A percentile compares a stretch with the other conserved stretches of the same genome.
Conservation (phyloP, 2,113 vertebrate species). For the Electrona antarctica region DNA sequence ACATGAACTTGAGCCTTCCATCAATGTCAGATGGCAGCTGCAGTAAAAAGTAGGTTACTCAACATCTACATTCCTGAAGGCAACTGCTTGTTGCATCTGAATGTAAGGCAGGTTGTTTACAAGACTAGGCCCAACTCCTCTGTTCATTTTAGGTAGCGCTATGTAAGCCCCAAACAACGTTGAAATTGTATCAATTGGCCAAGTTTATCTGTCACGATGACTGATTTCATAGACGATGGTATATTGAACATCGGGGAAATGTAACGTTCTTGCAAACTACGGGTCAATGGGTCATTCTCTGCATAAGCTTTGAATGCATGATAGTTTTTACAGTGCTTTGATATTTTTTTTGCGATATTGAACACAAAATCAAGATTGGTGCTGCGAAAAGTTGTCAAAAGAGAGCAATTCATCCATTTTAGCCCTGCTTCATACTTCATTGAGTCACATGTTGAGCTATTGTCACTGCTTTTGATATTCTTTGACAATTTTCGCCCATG, state of each 20-base stretch:
- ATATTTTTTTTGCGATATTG: background rate
- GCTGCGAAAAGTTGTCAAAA: background rate
- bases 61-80: too few relatives aligned
- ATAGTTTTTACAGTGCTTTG: background rate
- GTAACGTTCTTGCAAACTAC: background rate
- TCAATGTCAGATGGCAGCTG: too few relatives aligned
- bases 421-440: too few relatives aligned
- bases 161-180: conserved; percentile 35
- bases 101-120: too few relatives aligned
- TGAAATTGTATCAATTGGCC: background rate
- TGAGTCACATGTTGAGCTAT: background rate
- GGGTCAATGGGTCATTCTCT: background rate
- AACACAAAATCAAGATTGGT: background rate
- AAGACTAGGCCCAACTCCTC: too few relatives aligned
- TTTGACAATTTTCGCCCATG: too few relatives aligned
- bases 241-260: background rate
- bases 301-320: background rate
- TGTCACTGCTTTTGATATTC: background rate
- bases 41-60: too few relatives aligned
- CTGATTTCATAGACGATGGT: background rate
- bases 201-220: too few relatives aligned
- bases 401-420: background rate
- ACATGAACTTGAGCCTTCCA: too few relatives aligned
- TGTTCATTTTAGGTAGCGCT: conserved; percentile 40
- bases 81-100: too few relatives aligned